A percentile compares a stretch with the other conserved stretches of the same genome.
phyloP scores from a whole-genome alignment of 64 coral and sea anemone species.

The Orbicella faveolata region DNA sequence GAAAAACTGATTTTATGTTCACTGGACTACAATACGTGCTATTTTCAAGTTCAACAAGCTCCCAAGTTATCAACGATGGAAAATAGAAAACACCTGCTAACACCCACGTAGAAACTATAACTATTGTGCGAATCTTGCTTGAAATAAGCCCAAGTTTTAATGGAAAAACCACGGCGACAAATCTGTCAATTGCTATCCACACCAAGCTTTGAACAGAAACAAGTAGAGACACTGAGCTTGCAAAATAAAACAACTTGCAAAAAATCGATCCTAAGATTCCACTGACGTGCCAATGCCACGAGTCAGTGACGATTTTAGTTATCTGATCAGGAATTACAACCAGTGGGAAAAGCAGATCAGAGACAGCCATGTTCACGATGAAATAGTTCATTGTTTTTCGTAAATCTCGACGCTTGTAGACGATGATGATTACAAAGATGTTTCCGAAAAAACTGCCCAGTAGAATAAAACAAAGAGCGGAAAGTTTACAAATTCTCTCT shows the following conservation, averaged over 20 bases:
- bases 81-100: neutral
- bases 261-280: neutral
- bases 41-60: neutral
- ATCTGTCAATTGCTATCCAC: neutral
- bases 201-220: neutral
- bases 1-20: no score
- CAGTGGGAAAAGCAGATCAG: neutral
- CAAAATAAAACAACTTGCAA: neutral
- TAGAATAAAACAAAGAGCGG: neutral
- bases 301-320: neutral
- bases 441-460: neutral
- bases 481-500: neutral
- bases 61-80: neutral
- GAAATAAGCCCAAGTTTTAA: no score
- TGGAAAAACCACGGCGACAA: no score
- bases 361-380: neutral
- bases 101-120: neutral
- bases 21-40: no score
- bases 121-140: no score
- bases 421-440: neutral
- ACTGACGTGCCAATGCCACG: neutral
- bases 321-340: neutral
- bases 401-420: neutral
- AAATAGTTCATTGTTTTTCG: constrained; percentile 5
- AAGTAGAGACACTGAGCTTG: neutral